Conservation (phyloP, 1,140 invertebrate genomes). For the Periplaneta americana region DNA sequence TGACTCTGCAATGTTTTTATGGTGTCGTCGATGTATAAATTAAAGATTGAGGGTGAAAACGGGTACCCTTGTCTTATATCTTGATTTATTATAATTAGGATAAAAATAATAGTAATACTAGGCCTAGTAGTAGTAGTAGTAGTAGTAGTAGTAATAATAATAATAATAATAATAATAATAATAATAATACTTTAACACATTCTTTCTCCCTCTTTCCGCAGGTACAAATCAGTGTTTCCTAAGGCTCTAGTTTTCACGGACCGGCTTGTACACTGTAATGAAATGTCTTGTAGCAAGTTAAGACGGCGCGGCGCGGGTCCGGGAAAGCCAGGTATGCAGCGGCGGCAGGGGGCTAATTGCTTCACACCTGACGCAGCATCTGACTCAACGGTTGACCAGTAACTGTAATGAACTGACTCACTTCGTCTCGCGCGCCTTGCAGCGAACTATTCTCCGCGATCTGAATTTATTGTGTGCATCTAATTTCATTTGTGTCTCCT, state of each 20-base stretch:
- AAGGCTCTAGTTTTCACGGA: neutral
- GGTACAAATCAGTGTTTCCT: neutral
- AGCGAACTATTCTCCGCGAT: neutral
- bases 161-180: too few species aligned
- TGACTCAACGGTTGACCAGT: neutral
- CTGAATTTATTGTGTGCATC: neutral
- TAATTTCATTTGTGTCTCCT: neutral
- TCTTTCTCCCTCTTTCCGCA: neutral
- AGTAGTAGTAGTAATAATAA: too few species aligned
- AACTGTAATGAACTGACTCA: neutral
- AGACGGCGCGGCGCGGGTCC: neutral
- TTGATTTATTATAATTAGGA: too few species aligned
- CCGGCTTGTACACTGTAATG: neutral
- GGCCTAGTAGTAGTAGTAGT: too few species aligned
- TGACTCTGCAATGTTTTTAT: too few species aligned
- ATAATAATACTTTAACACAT: too few species aligned
- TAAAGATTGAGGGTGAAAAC: too few species aligned
- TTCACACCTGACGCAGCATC: neutral
- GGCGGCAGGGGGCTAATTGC: neutral
- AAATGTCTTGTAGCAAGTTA: neutral
- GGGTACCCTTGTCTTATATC: too few species aligned
- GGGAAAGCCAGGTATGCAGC: neutral
- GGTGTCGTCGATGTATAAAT: too few species aligned
- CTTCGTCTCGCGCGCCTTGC: neutral
- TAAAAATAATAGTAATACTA: too few species aligned